Conservation (phyloP, 2,888 invertebrate genomes). For the Eristalinus aeneus region DNA sequence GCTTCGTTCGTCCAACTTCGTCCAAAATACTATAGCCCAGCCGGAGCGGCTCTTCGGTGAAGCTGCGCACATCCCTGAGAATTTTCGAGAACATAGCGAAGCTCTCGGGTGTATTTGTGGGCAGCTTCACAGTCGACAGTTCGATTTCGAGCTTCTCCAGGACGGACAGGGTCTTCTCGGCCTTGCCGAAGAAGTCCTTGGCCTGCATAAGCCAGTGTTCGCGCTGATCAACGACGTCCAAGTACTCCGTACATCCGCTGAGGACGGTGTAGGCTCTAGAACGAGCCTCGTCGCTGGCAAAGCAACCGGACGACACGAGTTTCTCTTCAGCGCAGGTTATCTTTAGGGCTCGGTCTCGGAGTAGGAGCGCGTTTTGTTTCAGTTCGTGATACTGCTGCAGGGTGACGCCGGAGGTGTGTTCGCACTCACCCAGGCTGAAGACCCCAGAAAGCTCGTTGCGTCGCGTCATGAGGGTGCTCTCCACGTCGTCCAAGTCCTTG, state of each 20-base stretch:
- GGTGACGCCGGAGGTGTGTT: conserved; percentile 85
- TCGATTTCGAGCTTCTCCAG: conserved; percentile 89
- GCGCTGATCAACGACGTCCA: conserved; percentile 86
- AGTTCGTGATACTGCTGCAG: conserved; percentile 86
- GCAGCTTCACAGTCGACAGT: conserved; percentile 84
- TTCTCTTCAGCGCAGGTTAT: conserved; percentile 90
- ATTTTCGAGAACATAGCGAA: conserved; percentile 86
- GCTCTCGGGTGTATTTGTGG: conserved; percentile 85
- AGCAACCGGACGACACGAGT: conserved; percentile 86
- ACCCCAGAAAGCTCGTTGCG: conserved; percentile 82
- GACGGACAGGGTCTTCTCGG: conserved; percentile 87
- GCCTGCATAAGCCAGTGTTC: conserved; percentile 86
- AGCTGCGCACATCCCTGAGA: conserved; percentile 85
- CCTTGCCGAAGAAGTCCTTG: conserved; percentile 87
- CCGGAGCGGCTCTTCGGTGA: conserved; percentile 85
- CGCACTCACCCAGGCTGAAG: conserved; percentile 85
- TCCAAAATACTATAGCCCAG: conserved; percentile 88
- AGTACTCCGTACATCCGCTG: conserved; percentile 86
- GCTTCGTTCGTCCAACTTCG: conserved; percentile 84
- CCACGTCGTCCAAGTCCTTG: conserved; percentile 86
- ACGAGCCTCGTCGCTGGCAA: conserved; percentile 86
- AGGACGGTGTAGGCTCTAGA: conserved; percentile 86
- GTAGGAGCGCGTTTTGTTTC: conserved; percentile 86
- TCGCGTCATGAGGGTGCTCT: conserved; percentile 83
- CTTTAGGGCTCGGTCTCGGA: conserved; percentile 88